Conservation (phyloP, 2,113 vertebrate species). For the Proteles cristata region DNA sequence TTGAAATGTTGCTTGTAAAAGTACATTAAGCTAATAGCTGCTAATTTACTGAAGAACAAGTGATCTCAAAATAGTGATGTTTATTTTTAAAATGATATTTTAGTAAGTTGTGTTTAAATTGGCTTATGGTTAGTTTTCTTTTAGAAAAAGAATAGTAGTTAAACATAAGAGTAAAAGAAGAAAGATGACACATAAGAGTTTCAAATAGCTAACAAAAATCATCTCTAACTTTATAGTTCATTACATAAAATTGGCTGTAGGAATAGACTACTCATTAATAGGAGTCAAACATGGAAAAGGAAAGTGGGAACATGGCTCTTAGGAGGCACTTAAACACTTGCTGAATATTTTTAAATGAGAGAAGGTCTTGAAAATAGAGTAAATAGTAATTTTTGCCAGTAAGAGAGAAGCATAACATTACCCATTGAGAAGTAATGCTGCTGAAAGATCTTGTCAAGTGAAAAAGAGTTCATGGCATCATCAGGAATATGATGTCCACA, state of each 20-base stretch:
- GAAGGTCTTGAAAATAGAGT: not conserved
- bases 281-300: not conserved
- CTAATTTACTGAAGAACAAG: conserved; percentile 78
- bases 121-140: conserved; percentile 24
- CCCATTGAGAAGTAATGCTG: not conserved
- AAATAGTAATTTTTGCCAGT: not conserved
- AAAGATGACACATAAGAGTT: conserved; percentile 27
- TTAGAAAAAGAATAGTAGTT: not conserved
- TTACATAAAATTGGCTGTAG: not conserved
- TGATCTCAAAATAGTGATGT: conserved; percentile 70
- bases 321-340: not conserved
- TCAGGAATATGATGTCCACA: not conserved
- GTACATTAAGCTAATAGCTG: conserved; percentile 70
- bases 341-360: not conserved
- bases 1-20: conserved; percentile 63
- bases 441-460: not conserved
- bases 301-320: not conserved
- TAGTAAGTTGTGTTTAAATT: conserved; percentile 46
- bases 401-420: conserved; percentile 10
- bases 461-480: not conserved
- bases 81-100: conserved; percentile 74
- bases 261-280: not conserved
- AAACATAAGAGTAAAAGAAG: not conserved
- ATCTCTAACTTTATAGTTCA: not conserved
- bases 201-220: not conserved